Evolutionary conservation across 2,113 vertebrate genomes (phyloP).

Genomic region (Cygnus buccinator): DNA sequence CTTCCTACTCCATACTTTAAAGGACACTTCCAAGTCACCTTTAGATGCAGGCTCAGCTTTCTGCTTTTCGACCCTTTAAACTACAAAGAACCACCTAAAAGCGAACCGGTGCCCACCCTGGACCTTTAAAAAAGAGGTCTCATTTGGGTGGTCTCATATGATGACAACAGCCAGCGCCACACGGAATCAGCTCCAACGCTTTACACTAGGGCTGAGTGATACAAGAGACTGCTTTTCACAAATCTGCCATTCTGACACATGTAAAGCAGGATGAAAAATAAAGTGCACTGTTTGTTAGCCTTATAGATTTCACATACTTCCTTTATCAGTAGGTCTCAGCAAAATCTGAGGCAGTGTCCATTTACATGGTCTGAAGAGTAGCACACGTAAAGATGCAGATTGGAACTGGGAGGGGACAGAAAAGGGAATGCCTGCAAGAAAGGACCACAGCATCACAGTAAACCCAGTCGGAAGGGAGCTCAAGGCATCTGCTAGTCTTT

Average conservation of each 20-base stretch:
- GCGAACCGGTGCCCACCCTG: neutral
- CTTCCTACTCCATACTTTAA: neutral
- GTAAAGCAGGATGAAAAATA: neutral
- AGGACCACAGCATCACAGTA: neutral
- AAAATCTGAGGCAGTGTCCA: neutral
- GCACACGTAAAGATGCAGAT: neutral
- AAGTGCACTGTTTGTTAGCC: neutral
- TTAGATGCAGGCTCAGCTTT: neutral
- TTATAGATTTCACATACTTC: neutral
- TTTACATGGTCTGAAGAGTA: neutral
- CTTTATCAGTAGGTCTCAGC: neutral
- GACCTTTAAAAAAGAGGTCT: neutral
- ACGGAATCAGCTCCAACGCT: neutral
- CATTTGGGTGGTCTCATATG: neutral
- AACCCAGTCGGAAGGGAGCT: neutral
- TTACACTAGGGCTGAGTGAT: neutral
- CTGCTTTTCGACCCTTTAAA: neutral
- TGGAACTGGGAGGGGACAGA: neutral
- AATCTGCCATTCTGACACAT: neutral
- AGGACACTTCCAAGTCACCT: neutral
- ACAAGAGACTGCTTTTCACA: neutral
- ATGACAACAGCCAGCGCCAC: neutral
- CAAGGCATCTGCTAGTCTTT: neutral
- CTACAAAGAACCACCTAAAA: neutral
- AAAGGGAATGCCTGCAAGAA: neutral